Percentiles rank a stretch among this genome's conserved stretches.
phyloP scores from a whole-genome alignment of 2,113 vertebrate species.

The Microcebus tavaratra region DNA sequence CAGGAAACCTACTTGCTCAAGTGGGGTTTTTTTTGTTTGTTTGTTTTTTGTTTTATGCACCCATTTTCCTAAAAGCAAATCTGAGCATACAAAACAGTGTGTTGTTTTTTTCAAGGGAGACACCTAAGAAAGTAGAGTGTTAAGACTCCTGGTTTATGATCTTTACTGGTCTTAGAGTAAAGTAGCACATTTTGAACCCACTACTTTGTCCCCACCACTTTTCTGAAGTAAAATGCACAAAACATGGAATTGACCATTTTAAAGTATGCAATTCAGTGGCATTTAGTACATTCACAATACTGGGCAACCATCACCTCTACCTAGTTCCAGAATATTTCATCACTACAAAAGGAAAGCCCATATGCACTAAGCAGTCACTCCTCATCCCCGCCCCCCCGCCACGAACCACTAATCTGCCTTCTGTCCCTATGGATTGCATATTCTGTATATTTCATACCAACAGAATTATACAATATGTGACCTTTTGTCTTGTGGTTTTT shows the following conservation, averaged over 20 bases:
- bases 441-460: not conserved
- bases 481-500: not conserved
- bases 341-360: not conserved
- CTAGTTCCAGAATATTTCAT: not conserved
- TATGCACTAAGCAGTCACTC: not conserved
- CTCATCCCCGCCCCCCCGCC: no score
- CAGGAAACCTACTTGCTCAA: not conserved
- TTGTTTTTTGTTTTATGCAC: not conserved
- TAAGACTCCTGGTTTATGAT: not conserved
- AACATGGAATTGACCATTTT: not conserved
- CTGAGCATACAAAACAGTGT: not conserved
- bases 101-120: not conserved
- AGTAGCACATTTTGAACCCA: not conserved
- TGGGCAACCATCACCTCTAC: not conserved
- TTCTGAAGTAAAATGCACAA: not conserved
- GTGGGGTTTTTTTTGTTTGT: not conserved
- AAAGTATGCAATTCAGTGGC: not conserved
- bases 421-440: not conserved
- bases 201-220: not conserved
- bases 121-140: not conserved
- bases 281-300: not conserved
- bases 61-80: not conserved
- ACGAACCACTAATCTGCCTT: not conserved
- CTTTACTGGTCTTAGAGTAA: not conserved
- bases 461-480: not conserved